phyloP scores from a whole-genome alignment of 2,797 vertebrate species.

The Spondyliosoma cantharus region DNA sequence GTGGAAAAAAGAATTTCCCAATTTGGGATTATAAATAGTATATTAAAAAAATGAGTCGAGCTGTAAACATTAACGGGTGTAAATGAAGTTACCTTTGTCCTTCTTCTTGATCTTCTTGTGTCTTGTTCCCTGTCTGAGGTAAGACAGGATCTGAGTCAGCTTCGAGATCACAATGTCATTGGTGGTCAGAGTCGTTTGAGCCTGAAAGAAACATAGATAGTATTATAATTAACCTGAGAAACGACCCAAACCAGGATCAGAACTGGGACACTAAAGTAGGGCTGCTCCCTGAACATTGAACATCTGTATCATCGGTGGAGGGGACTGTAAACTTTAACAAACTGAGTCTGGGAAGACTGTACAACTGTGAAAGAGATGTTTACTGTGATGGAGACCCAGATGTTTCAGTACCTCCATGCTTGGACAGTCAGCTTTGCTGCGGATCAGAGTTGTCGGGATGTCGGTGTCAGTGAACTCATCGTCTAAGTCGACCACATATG shows the following conservation, averaged over 20 bases:
- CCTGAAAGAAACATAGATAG: slow-evolving; percentile 76
- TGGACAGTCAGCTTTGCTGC: slow-evolving; percentile 98
- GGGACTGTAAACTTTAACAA: too few relatives aligned
- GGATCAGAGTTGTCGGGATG: slow-evolving; percentile 96
- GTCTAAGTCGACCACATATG: slow-evolving; percentile 96
- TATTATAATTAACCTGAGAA: background rate
- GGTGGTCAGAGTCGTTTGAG: slow-evolving; percentile 98
- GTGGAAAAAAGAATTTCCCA: too few relatives aligned
- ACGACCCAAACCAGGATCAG: background rate
- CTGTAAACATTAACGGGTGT: background rate
- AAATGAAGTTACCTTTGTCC: slow-evolving; percentile 88
- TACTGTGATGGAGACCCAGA: too few relatives aligned
- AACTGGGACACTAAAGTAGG: background rate
- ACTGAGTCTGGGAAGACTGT: too few relatives aligned
- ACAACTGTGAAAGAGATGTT: background rate
- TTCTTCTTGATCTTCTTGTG: slow-evolving; percentile 99
- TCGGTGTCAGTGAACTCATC: slow-evolving; percentile 97
- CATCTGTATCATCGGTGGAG: too few relatives aligned
- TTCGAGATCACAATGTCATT: slow-evolving; percentile 99
- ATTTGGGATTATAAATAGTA: too few relatives aligned
- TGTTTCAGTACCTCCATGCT: slow-evolving; percentile 89
- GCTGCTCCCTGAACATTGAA: background rate
- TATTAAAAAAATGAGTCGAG: too few relatives aligned
- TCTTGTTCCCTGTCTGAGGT: slow-evolving; percentile 94
- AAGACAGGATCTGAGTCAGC: slow-evolving; percentile 97